Evolutionary conservation across 2,797 vertebrate genomes (phyloP).

Genomic region (Novumbra hubbsi): DNA sequence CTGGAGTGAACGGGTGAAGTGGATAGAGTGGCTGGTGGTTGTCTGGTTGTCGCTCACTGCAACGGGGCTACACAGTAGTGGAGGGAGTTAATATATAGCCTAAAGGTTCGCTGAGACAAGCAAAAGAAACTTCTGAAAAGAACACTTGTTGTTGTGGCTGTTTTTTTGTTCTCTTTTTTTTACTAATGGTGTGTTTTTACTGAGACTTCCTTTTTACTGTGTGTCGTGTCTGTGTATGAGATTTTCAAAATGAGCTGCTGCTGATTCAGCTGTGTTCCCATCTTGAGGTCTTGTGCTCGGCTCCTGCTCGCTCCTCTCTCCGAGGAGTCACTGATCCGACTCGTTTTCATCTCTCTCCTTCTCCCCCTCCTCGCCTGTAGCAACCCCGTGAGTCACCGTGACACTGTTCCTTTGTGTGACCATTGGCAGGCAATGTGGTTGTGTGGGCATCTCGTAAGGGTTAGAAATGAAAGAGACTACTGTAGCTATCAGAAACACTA

Average conservation of each 20-base stretch:
- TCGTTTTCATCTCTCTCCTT: background rate
- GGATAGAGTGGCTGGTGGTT: background rate
- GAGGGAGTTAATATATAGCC: slow-evolving; percentile 52
- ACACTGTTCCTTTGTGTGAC: slow-evolving; percentile 68
- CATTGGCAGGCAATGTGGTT: slow-evolving; percentile 45
- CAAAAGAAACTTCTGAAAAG: slow-evolving; percentile 43
- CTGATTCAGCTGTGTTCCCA: slow-evolving; percentile 68
- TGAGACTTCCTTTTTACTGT: slow-evolving; percentile 19
- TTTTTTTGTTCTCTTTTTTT: too few relatives aligned
- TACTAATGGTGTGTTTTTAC: slow-evolving; percentile 45
- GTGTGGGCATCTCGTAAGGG: slow-evolving; percentile 67
- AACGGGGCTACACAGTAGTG: slow-evolving; percentile 37
- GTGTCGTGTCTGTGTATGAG: slow-evolving; percentile 32
- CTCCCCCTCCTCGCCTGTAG: slow-evolving; percentile 9
- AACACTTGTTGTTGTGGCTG: slow-evolving; percentile 27
- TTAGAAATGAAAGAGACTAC: slow-evolving; percentile 64
- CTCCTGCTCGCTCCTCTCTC: slow-evolving; percentile 20
- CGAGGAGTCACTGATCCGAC: slow-evolving; percentile 11
- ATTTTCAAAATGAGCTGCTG: slow-evolving; percentile 66
- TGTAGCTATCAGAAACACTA: slow-evolving; percentile 49
- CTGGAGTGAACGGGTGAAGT: slow-evolving; percentile 6
- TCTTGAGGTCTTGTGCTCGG: slow-evolving; percentile 60
- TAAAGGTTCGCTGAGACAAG: slow-evolving; percentile 17
- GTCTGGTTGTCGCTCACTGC: background rate
- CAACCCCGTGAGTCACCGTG: slow-evolving; percentile 57